Percentiles rank a stretch among this genome's conserved stretches.
phyloP scores from a whole-genome alignment of 2,797 vertebrate species.

The Huso huso region DNA sequence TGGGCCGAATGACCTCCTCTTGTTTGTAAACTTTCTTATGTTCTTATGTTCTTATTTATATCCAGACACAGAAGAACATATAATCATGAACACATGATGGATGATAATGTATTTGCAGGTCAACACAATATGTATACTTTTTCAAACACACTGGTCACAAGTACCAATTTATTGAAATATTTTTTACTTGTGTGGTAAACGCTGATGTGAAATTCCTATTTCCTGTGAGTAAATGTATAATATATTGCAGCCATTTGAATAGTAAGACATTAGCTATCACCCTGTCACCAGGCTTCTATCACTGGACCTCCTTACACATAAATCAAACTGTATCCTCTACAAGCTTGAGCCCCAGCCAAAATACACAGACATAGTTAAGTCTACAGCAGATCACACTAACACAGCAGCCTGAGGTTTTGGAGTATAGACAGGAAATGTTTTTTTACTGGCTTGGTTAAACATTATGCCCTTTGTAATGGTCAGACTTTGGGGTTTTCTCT shows the following conservation, averaged over 20 bases:
- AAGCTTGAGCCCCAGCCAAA: conserved; percentile 43
- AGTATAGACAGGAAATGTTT: conserved; percentile 31
- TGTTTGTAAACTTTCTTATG: too few species aligned
- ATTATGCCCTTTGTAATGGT: conserved; percentile 6
- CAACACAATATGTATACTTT: not conserved
- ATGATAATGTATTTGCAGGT: too few species aligned
- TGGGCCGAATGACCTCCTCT: too few species aligned
- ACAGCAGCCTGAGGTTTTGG: conserved; percentile 33
- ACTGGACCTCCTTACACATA: conserved; percentile 40
- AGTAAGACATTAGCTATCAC: conserved; percentile 31
- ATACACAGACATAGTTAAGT: conserved; percentile 39
- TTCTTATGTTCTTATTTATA: too few species aligned
- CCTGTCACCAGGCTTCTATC: conserved; percentile 39
- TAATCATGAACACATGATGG: too few species aligned
- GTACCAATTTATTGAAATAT: not conserved
- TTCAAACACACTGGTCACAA: not conserved
- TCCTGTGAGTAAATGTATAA: conserved; percentile 30
- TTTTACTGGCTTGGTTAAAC: not conserved
- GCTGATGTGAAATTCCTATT: conserved; percentile 30
- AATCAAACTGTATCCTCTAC: conserved; percentile 48
- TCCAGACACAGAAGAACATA: too few species aligned
- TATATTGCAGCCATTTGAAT: conserved; percentile 28
- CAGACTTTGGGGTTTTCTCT: not conserved
- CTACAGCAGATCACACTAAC: conserved; percentile 35
- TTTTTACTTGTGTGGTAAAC: not conserved